These are phyloP conservation scores for Lagopus muta DNA, from an alignment of 2,113 vertebrate genomes.

Conservation along the genomic window DNA sequence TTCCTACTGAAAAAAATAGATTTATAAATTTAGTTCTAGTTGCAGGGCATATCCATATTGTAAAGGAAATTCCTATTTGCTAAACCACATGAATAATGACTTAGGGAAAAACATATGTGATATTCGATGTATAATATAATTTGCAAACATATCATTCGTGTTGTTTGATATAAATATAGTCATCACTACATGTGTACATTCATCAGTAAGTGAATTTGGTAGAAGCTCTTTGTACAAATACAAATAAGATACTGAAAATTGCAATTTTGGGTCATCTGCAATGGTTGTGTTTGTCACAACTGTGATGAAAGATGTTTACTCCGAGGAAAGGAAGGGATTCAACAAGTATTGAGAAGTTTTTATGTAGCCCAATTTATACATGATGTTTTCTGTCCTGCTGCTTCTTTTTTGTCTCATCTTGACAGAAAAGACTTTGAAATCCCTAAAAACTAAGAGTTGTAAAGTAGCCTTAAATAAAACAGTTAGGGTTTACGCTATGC, in stretches of 20 bases:
- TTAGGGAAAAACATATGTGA: not conserved
- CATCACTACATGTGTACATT: not conserved
- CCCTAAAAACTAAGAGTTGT: not conserved
- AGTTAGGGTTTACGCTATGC: not conserved
- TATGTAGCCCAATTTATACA: not conserved
- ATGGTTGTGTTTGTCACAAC: not conserved
- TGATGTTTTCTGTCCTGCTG: not conserved
- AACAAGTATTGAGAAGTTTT: not conserved
- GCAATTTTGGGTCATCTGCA: not conserved
- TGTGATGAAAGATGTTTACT: not conserved
- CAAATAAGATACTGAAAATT: not conserved
- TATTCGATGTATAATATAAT: not conserved
- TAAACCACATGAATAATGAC: not conserved
- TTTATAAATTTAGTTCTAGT: not conserved
- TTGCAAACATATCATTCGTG: not conserved
- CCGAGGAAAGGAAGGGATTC: not conserved
- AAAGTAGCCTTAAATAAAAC: not conserved
- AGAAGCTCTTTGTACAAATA: not conserved
- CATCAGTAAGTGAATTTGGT: not conserved
- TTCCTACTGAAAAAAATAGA: not conserved
- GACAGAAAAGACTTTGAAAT: not conserved
- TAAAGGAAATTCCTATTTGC: not conserved
- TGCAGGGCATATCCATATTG: rapidly evolving
- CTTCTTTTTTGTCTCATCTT: not conserved
- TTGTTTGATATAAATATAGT: not conserved